Evolutionary conservation across 1,140 invertebrate genomes (phyloP), one percentile per base, ranked within the genome.

Genomic region (Druon quercuslanigerum): DNA sequence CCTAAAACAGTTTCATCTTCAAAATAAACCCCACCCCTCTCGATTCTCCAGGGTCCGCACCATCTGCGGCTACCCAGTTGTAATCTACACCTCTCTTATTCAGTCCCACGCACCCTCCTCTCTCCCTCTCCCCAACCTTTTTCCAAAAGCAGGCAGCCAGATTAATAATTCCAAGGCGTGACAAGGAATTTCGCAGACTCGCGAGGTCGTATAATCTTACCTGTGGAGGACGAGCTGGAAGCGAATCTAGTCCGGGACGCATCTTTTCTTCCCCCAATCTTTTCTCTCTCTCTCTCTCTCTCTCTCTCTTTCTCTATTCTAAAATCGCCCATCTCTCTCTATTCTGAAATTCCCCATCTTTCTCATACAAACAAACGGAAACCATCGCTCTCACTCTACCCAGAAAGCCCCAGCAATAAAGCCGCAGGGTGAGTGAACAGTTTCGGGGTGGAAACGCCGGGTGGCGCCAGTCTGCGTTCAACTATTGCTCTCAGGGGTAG

Each of bases 401-500:
- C 40, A 46, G 4, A 46, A 7, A 46, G 40, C 40, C 40, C 40
- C 40, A 46, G 40, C 40, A 46, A 46, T 46, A 46, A 14, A 57
- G 19, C 19, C 73, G 75, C 81, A 77, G 83, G 81, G 81, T 82
- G 83, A 60, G 20, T 77, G 71, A 77, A 78, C 72, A 84, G 85
- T 81, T 88, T 87, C 77, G 70, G 60, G 17, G 57, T 73, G 78
- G 75, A 71, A 77, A 75, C 88, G 84, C 83, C 82, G 82, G 87
- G 86, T 88, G 87, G 88, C 88, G 88, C 87, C 86, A 89, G 85
- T 78, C 80, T 77, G 73, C 78, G 46, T 52, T 72, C 76, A 54
- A 66, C 57, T 20, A 14, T 7, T 25, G 40, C 40, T 33, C 33
- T 20, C 20, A 66, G 60, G 60, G 60, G 60, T 66, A 33, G 60